Evolutionary conservation across 2,888 invertebrate genomes (phyloP).

Genomic region (Galerucella pusilla): DNA sequence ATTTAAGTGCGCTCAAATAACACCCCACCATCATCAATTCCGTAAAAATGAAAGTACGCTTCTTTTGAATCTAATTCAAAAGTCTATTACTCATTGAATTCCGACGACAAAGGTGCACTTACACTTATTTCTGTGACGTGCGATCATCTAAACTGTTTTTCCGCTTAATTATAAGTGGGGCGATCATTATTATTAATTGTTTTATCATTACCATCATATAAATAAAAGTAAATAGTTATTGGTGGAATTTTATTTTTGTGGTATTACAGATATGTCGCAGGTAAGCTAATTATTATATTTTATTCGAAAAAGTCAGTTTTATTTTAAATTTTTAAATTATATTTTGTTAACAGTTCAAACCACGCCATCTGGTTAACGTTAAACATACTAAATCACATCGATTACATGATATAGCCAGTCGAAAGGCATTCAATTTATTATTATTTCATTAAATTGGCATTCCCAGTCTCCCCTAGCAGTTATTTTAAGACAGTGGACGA

Average conservation of each 20-base stretch:
- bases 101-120: not conserved
- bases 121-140: constrained; percentile 10
- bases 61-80: not conserved
- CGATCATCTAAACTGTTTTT: not conserved
- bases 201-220: not conserved
- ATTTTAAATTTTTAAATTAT: no score
- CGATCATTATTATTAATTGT: not conserved
- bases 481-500: no score
- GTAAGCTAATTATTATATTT: not conserved
- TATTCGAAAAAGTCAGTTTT: not conserved
- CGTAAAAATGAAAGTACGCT: constrained; percentile 7
- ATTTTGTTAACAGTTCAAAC: no score
- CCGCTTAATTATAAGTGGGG: constrained; percentile 4
- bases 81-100: not conserved
- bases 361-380: no score
- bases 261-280: not conserved
- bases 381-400: no score
- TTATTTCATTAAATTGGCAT: no score
- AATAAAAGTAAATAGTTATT: not conserved
- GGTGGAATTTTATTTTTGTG: not conserved
- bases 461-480: no score
- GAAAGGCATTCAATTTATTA: no score
- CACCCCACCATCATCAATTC: constrained; percentile 3
- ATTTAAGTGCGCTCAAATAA: not conserved
- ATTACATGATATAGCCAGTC: no score